phyloP scores from a whole-genome alignment of 1,140 invertebrate species.

The Orius insidiosus region DNA sequence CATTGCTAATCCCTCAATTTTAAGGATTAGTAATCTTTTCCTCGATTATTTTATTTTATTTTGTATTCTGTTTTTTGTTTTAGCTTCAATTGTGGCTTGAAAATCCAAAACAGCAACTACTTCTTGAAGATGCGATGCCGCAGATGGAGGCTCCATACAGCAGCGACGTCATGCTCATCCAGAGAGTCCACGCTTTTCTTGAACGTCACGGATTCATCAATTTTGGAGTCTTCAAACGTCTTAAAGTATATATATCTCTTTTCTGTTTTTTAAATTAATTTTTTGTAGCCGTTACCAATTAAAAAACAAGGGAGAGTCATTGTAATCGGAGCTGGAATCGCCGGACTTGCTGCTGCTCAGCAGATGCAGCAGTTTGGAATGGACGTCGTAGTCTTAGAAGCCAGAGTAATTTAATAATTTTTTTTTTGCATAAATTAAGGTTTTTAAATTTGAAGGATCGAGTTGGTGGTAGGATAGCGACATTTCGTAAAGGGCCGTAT shows the following conservation, averaged over 20 bases:
- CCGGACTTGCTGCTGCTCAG: constrained; percentile 81
- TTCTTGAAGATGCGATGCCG: constrained; percentile 59
- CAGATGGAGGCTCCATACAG: constrained; percentile 83
- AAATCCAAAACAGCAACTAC: constrained; percentile 84
- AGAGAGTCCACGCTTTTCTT: constrained; percentile 77
- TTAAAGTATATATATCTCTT: constrained; percentile 36
- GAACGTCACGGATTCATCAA: constrained; percentile 96
- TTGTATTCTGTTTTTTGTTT: constrained; percentile 21
- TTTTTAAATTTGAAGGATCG: constrained; percentile 44
- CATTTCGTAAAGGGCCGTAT: constrained; percentile 86
- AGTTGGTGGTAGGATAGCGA: constrained; percentile 90
- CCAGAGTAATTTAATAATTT: constrained; percentile 39
- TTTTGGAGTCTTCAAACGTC: constrained; percentile 87
- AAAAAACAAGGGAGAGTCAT: constrained; percentile 81
- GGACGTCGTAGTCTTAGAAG: constrained; percentile 89
- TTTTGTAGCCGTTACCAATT: constrained; percentile 36
- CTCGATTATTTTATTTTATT: no score
- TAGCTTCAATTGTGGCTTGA: constrained; percentile 91
- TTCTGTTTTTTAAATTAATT: constrained; percentile 1
- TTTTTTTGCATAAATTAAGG: constrained; percentile 1
- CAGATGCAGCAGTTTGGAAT: constrained; percentile 91
- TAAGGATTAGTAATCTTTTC: no score
- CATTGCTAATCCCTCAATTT: no score
- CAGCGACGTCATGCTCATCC: constrained; percentile 67
- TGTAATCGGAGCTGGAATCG: constrained; percentile 89